Percentiles rank a stretch among this genome's conserved stretches.
These are phyloP conservation scores for Cryptus viduatorius DNA, from an alignment of 2,888 invertebrate species.

Conservation along the genomic window DNA sequence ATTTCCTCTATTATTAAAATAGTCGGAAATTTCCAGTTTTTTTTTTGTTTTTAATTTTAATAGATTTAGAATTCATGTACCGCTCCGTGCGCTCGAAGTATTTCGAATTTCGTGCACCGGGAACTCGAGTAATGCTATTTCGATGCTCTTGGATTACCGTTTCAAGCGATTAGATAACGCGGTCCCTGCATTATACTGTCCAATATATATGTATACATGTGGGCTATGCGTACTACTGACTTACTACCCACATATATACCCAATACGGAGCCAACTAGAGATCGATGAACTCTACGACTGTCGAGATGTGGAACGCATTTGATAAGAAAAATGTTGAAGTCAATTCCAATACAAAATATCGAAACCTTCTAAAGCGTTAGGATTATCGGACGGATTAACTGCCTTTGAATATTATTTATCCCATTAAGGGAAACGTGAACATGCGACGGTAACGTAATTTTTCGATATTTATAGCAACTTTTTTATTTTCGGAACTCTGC, in stretches of 20 bases:
- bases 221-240: not conserved
- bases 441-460: not conserved
- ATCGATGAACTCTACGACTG: constrained; percentile 33
- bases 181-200: too few relatives aligned
- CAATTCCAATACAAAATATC: not conserved
- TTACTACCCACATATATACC: not conserved
- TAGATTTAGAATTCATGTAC: not conserved
- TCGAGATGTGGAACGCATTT: constrained; percentile 14
- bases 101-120: not conserved
- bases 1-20: not conserved
- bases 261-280: constrained; percentile 16
- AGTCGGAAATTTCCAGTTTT: not conserved
- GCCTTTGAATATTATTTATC: too few relatives aligned
- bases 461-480: not conserved
- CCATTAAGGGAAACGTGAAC: not conserved
- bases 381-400: too few relatives aligned
- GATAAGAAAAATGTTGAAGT: not conserved
- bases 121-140: not conserved
- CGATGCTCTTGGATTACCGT: not conserved
- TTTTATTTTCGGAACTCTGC: not conserved
- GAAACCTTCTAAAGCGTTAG: not conserved
- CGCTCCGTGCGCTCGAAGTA: not conserved
- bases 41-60: not conserved
- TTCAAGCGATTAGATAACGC: constrained; percentile 42
- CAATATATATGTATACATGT: not conserved